phyloP scores from a whole-genome alignment of 2,113 vertebrate genomes.

The Clinocottus analis region DNA sequence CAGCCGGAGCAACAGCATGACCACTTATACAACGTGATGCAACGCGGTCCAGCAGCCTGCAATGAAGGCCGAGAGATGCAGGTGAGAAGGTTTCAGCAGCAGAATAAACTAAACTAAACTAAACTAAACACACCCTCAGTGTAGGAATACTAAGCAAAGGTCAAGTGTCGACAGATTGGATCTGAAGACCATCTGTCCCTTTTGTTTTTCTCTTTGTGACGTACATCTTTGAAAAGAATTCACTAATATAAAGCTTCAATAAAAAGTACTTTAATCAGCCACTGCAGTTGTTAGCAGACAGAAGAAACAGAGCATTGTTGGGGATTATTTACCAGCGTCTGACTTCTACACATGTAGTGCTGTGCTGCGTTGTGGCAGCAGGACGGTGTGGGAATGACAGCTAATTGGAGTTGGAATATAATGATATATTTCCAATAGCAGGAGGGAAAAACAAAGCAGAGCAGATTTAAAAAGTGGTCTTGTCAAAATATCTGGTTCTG shows the following conservation, averaged over 20 bases:
- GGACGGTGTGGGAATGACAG: neutral
- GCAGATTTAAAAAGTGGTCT: neutral
- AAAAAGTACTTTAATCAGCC: neutral
- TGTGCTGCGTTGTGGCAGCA: neutral
- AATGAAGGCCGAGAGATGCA: constrained; percentile 3
- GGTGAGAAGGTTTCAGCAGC: neutral
- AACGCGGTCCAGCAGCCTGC: constrained; percentile 11
- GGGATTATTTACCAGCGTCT: neutral
- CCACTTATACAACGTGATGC: constrained; percentile 31
- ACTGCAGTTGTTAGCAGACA: neutral
- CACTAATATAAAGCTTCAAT: neutral
- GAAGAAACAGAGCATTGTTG: neutral
- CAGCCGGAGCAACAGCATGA: neutral
- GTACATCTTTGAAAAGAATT: neutral
- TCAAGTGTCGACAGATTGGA: neutral
- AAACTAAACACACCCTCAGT: neutral
- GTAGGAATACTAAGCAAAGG: neutral
- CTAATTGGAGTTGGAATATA: neutral
- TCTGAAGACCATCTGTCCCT: neutral
- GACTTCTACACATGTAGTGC: neutral
- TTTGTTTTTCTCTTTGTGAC: neutral
- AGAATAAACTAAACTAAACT: neutral
- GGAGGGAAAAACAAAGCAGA: neutral
- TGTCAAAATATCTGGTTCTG: constrained; percentile 19
- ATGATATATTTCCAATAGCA: neutral